Conservation (phyloP, 2,888 invertebrate genomes). For the Didymodactylos carnosus region DNA sequence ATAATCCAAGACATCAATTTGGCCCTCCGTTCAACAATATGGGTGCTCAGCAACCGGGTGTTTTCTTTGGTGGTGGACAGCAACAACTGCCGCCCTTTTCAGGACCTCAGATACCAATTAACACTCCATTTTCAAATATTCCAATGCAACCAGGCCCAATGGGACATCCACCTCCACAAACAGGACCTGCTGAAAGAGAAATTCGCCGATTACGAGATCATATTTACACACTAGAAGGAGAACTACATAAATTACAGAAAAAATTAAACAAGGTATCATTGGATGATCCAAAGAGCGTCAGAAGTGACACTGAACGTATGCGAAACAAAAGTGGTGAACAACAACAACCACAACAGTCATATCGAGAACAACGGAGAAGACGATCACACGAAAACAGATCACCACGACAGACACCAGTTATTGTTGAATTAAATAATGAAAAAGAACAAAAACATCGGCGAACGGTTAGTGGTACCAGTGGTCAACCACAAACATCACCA, state of each 20-base stretch:
- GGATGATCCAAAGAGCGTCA: too few species aligned
- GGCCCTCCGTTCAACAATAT: too few species aligned
- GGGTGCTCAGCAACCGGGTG: too few species aligned
- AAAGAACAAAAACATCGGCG: not conserved
- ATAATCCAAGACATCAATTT: too few species aligned
- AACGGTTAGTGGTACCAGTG: not conserved
- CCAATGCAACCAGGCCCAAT: not conserved
- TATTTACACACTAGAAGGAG: not conserved
- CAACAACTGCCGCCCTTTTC: not conserved
- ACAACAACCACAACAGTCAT: too few species aligned
- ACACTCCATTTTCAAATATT: too few species aligned
- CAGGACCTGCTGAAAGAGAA: not conserved
- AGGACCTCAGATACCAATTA: too few species aligned
- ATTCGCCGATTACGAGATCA: not conserved
- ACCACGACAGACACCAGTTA: not conserved
- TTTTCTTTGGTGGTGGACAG: too few species aligned
- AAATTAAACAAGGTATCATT: not conserved
- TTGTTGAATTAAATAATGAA: not conserved
- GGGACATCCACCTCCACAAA: not conserved
- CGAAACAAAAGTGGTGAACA: too few species aligned
- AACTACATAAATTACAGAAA: not conserved
- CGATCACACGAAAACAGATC: not conserved
- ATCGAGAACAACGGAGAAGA: not conserved
- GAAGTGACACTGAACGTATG: too few species aligned
- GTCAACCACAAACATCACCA: not conserved